These are phyloP conservation scores for Arizona elegans DNA, from an alignment of 2,113 vertebrate genomes.

Conservation along the genomic window DNA sequence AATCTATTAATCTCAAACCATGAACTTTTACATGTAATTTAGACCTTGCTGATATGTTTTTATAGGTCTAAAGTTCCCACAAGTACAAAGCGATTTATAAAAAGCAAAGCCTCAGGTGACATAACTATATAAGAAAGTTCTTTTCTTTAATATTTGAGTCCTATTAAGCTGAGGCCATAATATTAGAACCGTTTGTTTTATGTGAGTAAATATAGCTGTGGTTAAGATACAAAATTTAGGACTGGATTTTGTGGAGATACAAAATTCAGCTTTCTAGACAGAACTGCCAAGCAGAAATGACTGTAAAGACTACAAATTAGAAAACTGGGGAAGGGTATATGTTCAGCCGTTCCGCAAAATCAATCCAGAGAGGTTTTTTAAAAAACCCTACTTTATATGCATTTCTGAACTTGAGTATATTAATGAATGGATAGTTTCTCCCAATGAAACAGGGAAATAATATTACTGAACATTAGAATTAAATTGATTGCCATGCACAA, in stretches of 20 bases:
- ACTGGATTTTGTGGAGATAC: fast-evolving
- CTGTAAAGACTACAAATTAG: background rate
- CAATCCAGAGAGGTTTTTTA: background rate
- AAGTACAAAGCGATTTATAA: constrained; percentile 52
- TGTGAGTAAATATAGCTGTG: background rate
- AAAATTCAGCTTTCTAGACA: background rate
- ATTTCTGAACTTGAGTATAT: background rate
- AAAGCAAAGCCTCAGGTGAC: constrained; percentile 52
- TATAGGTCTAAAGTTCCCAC: constrained; percentile 56
- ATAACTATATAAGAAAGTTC: background rate
- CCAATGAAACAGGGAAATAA: background rate
- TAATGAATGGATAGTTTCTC: background rate
- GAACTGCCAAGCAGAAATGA: background rate
- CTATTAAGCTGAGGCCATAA: constrained; percentile 37
- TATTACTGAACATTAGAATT: background rate
- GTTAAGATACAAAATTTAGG: background rate
- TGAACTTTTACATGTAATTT: constrained; percentile 48
- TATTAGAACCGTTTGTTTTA: background rate
- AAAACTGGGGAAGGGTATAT: background rate
- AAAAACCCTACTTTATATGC: background rate
- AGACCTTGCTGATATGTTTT: constrained; percentile 55
- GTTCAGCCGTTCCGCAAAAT: background rate
- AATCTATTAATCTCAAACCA: constrained; percentile 57
- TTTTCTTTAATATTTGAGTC: constrained; percentile 39
- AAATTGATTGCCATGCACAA: background rate